Conservation (phyloP, 2,797 vertebrate genomes). For the Toxotes lorentzi region DNA sequence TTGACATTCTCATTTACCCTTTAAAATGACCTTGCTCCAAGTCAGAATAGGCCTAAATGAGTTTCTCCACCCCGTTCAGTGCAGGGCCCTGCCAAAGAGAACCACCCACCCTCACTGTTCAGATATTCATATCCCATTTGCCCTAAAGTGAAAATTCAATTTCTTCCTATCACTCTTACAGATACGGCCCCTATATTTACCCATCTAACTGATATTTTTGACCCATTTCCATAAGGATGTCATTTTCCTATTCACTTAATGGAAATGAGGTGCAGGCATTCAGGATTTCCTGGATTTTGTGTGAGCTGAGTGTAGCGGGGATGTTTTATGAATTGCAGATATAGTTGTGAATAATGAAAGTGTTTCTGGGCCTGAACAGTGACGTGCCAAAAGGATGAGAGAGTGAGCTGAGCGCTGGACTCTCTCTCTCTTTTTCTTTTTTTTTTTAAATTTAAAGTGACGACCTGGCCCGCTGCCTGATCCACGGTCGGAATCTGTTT, state of each 20-base stretch:
- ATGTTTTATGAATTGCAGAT: conserved; percentile 79
- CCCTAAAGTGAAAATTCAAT: conserved; percentile 76
- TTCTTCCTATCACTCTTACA: conserved; percentile 68
- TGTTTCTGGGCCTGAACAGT: conserved; percentile 67
- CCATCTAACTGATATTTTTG: conserved; percentile 74
- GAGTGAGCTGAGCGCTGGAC: neutral
- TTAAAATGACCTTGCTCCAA: conserved; percentile 65
- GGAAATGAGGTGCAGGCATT: conserved; percentile 70
- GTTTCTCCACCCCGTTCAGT: conserved; percentile 46
- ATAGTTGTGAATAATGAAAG: conserved; percentile 78
- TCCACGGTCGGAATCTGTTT: conserved; percentile 52
- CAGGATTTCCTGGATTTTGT: conserved; percentile 56
- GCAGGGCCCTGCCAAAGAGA: conserved; percentile 42
- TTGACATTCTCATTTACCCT: conserved; percentile 65
- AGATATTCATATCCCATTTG: conserved; percentile 79
- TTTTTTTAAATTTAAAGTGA: neutral
- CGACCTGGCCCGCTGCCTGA: conserved; percentile 43
- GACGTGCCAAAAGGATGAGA: conserved; percentile 30
- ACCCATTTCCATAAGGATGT: conserved; percentile 79
- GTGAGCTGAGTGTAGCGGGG: conserved; percentile 38
- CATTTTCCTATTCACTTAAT: conserved; percentile 62
- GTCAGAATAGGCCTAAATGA: conserved; percentile 61
- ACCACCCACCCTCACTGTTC: conserved; percentile 40
- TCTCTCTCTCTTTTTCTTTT: neutral
- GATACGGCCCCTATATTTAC: conserved; percentile 75